These are phyloP conservation scores for Corythoichthys haematopterus DNA, from an alignment of 2,113 vertebrate genomes.

Conservation along the genomic window DNA sequence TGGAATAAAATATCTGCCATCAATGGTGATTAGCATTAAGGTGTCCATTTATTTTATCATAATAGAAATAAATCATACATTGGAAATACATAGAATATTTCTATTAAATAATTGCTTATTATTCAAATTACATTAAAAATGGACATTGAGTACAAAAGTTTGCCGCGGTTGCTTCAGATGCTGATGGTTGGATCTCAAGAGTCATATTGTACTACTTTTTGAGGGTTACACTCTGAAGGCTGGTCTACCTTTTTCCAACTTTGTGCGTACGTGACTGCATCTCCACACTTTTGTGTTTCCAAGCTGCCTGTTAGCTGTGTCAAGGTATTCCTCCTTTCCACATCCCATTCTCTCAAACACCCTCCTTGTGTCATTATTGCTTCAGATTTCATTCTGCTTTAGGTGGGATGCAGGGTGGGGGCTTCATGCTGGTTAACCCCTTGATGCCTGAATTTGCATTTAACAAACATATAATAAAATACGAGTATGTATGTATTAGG, in stretches of 20 bases:
- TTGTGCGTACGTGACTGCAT: conserved; percentile 74
- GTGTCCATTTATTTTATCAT: too few relatives aligned
- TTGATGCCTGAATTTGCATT: too few relatives aligned
- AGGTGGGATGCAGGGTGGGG: background rate
- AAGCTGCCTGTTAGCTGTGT: conserved; percentile 99
- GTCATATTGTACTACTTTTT: background rate
- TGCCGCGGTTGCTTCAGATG: background rate
- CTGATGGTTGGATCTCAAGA: background rate
- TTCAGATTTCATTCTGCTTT: conserved; percentile 23
- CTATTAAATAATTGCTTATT: too few relatives aligned
- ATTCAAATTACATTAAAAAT: background rate
- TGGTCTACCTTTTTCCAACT: conserved; percentile 36
- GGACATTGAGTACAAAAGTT: background rate
- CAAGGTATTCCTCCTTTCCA: conserved; percentile 86
- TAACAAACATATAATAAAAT: too few relatives aligned
- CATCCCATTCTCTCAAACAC: conserved; percentile 13
- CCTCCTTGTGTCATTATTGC: conserved; percentile 20
- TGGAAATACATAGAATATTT: too few relatives aligned
- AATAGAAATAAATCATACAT: too few relatives aligned
- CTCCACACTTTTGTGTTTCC: conserved; percentile 99
- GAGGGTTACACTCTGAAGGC: background rate
- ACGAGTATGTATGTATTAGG: too few relatives aligned
- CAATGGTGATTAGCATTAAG: too few relatives aligned
- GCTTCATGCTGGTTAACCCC: background rate
- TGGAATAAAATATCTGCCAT: too few relatives aligned